These are phyloP conservation scores for Barbus barbus DNA, from an alignment of 2,113 vertebrate genomes.

Conservation along the genomic window DNA sequence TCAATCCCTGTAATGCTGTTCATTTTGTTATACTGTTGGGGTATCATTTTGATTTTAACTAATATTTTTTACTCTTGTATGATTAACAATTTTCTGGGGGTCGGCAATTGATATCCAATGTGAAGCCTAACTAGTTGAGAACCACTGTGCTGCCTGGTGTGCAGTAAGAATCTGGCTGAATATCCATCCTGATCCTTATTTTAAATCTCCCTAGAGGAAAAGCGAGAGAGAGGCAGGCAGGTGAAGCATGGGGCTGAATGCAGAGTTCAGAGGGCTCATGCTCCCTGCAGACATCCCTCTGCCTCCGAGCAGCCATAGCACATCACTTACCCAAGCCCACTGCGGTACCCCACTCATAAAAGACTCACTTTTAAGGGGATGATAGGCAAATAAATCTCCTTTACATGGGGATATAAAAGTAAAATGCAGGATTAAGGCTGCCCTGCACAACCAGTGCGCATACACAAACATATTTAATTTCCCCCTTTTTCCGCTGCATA, in stretches of 20 bases:
- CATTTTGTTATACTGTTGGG: no score
- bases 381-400: conserved; percentile 61
- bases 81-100: not conserved
- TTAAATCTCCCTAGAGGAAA: conserved; percentile 21
- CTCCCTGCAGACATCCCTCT: conserved; percentile 59
- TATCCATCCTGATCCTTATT: conserved; percentile 32
- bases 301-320: conserved; percentile 36
- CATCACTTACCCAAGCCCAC: conserved; percentile 49
- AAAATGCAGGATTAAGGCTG: conserved; percentile 51
- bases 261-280: conserved; percentile 49
- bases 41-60: not conserved
- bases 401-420: conserved; percentile 57
- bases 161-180: conserved; percentile 3
- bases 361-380: conserved; percentile 61
- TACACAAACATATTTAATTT: not conserved
- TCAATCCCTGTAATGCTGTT: no score
- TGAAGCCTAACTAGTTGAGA: not conserved
- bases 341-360: conserved; percentile 52
- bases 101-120: not conserved
- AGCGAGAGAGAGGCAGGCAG: conserved; percentile 28
- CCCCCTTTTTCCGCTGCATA: conserved; percentile 5
- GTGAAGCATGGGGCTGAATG: conserved; percentile 50
- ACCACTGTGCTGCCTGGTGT: not conserved
- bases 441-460: not conserved
- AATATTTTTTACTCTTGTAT: not conserved